Evolutionary conservation across 2,113 vertebrate species (phyloP).

Genomic region (Passer montanus): DNA sequence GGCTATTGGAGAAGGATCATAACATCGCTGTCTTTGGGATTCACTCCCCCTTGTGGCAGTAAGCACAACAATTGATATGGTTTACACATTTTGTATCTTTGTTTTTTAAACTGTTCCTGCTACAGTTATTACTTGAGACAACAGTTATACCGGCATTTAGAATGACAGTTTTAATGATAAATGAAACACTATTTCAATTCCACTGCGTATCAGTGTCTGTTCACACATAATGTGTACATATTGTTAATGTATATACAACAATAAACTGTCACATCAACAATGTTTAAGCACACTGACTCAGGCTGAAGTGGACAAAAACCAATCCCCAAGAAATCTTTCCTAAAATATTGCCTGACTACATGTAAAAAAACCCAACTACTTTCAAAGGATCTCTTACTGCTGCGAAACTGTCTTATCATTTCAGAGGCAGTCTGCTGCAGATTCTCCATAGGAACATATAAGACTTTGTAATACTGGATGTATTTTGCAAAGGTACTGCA

Average conservation of each 20-base stretch:
- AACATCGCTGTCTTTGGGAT: background rate
- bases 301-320: background rate
- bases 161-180: background rate
- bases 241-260: background rate
- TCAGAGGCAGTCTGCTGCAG: background rate
- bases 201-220: background rate
- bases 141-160: background rate
- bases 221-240: background rate
- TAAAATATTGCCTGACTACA: background rate
- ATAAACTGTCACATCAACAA: background rate
- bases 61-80: background rate
- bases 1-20: background rate
- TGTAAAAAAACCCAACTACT: background rate
- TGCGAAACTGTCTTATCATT: background rate
- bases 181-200: background rate
- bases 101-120: background rate
- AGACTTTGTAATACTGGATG: background rate
- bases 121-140: background rate
- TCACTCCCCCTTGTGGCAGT: slow-evolving; percentile 46
- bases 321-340: background rate
- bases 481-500: background rate
- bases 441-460: background rate
- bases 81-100: background rate
- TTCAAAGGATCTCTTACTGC: background rate
- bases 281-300: background rate